phyloP scores from a whole-genome alignment of 1,140 invertebrate species.

The Trypoxylus dichotomus region DNA sequence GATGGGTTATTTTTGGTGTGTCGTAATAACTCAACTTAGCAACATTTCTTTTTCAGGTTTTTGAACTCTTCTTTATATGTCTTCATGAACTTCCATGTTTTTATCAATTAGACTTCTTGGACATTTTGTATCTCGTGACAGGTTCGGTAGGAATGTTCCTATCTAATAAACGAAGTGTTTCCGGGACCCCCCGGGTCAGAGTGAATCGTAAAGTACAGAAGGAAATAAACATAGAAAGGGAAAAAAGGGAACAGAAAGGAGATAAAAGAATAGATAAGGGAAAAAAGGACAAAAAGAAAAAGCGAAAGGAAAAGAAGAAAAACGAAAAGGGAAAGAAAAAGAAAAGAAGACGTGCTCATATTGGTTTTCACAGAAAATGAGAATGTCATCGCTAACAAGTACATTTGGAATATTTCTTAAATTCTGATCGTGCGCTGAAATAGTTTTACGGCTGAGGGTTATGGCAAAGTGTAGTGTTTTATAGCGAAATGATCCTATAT shows the following conservation, averaged over 20 bases:
- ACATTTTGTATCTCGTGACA: constrained; percentile 36
- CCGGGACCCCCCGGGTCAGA: constrained; percentile 36
- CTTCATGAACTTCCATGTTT: background rate
- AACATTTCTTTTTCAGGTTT: constrained; percentile 8
- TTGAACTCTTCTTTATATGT: constrained; percentile 27
- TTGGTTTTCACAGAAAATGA: constrained; percentile 44
- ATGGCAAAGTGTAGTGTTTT: constrained; percentile 38
- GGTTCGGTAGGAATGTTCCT: constrained; percentile 45
- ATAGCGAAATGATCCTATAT: background rate
- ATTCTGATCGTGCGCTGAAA: constrained; percentile 51
- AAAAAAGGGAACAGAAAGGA: too few species aligned
- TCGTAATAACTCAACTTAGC: constrained; percentile 27
- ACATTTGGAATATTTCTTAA: constrained; percentile 41
- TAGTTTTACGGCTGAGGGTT: constrained; percentile 46
- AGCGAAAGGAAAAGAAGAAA: too few species aligned
- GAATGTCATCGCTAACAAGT: constrained; percentile 48
- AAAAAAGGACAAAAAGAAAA: too few species aligned
- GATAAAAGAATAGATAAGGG: constrained; percentile 50
- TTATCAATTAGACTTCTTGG: constrained; percentile 18
- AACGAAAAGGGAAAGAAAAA: constrained; percentile 48
- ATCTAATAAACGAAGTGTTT: constrained; percentile 47
- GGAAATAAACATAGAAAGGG: too few species aligned
- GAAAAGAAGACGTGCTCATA: constrained; percentile 45
- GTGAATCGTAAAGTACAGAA: too few species aligned
- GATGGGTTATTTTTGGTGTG: background rate